Evolutionary conservation across 2,888 invertebrate species (phyloP).

Genomic region (Nephrotoma flavescens): DNA sequence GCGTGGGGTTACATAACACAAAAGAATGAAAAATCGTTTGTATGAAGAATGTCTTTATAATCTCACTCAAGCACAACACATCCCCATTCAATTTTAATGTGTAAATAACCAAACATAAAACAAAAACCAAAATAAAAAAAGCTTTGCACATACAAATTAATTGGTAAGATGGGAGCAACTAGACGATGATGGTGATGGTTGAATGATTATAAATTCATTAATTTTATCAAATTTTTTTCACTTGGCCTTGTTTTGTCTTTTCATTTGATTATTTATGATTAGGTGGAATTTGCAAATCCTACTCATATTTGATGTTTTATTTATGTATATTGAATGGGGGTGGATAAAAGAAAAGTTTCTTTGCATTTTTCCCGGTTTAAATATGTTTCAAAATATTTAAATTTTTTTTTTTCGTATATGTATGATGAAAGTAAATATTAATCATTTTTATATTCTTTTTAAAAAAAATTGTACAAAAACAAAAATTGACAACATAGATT

Average conservation of each 20-base stretch:
- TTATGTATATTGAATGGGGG: not conserved
- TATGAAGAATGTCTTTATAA: not conserved
- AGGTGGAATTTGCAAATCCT: not conserved
- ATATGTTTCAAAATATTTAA: not conserved
- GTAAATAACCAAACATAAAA: not conserved
- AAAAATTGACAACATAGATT: not conserved
- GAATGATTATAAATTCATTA: not conserved
- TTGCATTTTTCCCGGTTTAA: not conserved
- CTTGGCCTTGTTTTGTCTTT: not conserved
- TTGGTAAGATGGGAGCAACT: not conserved
- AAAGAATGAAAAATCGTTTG: not conserved
- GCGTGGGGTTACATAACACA: not conserved
- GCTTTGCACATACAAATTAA: not conserved
- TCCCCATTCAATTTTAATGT: not conserved
- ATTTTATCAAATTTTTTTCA: not conserved
- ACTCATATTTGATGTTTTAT: not conserved
- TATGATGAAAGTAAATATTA: not conserved
- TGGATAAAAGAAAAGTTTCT: not conserved
- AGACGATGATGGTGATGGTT: not conserved
- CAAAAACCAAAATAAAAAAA: not conserved
- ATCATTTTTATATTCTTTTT: not conserved
- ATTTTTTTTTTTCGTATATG: not conserved
- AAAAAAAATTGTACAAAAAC: not conserved
- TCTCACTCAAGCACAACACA: not conserved
- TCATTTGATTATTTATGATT: not conserved